Conservation (phyloP, 2,888 invertebrate species). For the Brachyptera putata region DNA sequence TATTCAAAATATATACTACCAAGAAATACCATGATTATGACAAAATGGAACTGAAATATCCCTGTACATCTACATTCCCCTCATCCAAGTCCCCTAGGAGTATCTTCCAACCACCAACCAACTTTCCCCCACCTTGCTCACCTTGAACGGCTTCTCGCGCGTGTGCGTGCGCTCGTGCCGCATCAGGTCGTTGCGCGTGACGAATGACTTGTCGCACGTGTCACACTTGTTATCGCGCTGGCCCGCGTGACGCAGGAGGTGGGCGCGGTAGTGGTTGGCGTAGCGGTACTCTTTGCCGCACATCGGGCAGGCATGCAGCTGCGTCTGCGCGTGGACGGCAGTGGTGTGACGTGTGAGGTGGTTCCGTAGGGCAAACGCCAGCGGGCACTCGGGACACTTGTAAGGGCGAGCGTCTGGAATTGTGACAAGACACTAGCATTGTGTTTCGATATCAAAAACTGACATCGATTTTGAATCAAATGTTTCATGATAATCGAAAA, state of each 20-base stretch:
- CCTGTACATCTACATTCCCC: no score
- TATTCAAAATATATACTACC: no score
- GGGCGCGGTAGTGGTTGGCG: slow-evolving; percentile 30
- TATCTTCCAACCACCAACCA: no score
- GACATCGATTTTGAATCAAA: background rate
- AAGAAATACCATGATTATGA: no score
- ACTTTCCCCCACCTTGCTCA: slow-evolving; percentile 13
- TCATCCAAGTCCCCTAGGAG: no score
- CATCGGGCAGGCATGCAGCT: slow-evolving; percentile 34
- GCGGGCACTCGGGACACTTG: slow-evolving; percentile 30
- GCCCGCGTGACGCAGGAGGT: slow-evolving; percentile 36
- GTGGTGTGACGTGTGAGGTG: slow-evolving; percentile 26
- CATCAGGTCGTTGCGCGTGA: slow-evolving; percentile 32
- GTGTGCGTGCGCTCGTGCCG: slow-evolving; percentile 31
- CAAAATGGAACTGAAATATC: no score
- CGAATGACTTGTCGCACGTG: slow-evolving; percentile 36
- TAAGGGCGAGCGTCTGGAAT: slow-evolving; percentile 26
- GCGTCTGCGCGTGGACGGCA: slow-evolving; percentile 32
- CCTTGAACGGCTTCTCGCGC: slow-evolving; percentile 32
- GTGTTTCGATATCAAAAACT: background rate
- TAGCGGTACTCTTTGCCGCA: slow-evolving; percentile 36
- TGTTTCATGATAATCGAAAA: no score
- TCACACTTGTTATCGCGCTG: slow-evolving; percentile 35
- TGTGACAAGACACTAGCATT: background rate
- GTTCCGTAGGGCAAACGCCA: slow-evolving; percentile 29